Conservation (phyloP, 2,797 vertebrate species). For the Gymnocypris eckloni region DNA sequence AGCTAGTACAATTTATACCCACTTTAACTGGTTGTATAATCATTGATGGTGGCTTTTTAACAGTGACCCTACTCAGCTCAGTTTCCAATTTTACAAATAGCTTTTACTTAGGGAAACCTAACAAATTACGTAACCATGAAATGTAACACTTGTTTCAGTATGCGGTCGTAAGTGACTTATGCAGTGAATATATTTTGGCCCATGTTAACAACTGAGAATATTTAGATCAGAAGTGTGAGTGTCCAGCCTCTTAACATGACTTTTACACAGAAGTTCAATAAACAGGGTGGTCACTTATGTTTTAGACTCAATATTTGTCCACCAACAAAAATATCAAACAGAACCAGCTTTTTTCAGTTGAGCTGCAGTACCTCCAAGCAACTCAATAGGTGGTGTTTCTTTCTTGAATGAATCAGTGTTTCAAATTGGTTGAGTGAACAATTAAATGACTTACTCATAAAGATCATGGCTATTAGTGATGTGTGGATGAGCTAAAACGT, state of each 20-base stretch:
- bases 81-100: conserved; percentile 41
- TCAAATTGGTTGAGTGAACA: neutral
- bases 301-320: neutral
- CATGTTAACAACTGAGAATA: neutral
- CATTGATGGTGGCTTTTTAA: conserved; percentile 28
- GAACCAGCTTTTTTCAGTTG: neutral
- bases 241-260: neutral
- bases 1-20: conserved; percentile 49
- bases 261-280: neutral
- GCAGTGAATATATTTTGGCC: neutral
- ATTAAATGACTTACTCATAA: neutral
- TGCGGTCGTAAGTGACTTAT: too few relatives aligned
- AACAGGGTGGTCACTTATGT: neutral
- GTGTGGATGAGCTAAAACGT: too few relatives aligned
- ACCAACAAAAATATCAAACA: neutral
- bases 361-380: neutral
- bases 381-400: neutral
- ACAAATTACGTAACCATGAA: neutral
- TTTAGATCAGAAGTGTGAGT: neutral
- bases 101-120: conserved; percentile 26
- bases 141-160: neutral
- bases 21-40: conserved; percentile 36
- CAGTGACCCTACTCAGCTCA: conserved; percentile 33
- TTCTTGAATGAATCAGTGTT: neutral
- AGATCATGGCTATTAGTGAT: neutral